Percentiles rank a stretch among this genome's conserved stretches.
These are phyloP conservation scores for Atta texana DNA, from an alignment of 1,140 invertebrate genomes.

Conservation along the genomic window DNA sequence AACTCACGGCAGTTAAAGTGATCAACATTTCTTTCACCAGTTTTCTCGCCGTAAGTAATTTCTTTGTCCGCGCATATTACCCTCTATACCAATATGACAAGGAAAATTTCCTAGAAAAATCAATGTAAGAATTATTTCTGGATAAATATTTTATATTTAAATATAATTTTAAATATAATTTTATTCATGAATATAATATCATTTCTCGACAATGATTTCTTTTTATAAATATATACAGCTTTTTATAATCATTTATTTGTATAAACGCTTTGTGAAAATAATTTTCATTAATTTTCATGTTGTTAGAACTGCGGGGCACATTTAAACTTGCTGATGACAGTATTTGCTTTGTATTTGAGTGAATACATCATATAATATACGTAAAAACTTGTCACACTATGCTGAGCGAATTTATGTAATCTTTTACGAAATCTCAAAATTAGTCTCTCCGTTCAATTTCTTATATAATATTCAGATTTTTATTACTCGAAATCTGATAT, in stretches of 20 bases:
- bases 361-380: background rate
- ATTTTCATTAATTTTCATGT: constrained; percentile 43
- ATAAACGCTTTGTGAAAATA: constrained; percentile 1
- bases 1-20: no score
- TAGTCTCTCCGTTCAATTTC: background rate
- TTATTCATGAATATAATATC: background rate
- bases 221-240: no score
- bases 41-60: constrained; percentile 56
- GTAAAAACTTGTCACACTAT: background rate
- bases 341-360: background rate
- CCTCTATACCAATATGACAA: background rate
- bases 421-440: constrained; percentile 11
- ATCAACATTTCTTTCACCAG: constrained; percentile 56
- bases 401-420: background rate
- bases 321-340: constrained; percentile 40
- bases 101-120: background rate
- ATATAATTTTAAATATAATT: constrained; percentile 5
- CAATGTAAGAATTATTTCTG: background rate
- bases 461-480: background rate
- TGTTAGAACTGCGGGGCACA: constrained; percentile 39
- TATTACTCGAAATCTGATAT: background rate
- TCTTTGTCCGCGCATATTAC: background rate
- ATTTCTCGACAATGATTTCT: background rate
- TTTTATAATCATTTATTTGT: background rate
- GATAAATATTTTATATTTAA: background rate